phyloP scores from a whole-genome alignment of 2,113 vertebrate genomes.

The Bujurquina vittata region DNA sequence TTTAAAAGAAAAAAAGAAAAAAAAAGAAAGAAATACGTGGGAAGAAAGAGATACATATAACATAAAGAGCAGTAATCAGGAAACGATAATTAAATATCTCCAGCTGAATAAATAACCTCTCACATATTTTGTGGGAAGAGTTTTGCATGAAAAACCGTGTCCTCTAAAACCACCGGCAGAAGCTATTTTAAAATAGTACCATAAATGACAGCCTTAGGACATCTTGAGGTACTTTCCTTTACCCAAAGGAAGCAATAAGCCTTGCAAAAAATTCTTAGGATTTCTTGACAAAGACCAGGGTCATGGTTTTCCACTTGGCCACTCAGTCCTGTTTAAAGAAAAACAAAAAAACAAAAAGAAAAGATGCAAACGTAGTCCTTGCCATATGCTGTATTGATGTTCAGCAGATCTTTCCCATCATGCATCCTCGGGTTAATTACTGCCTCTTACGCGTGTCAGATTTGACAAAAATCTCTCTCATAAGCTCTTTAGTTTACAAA shows the following conservation, averaged over 20 bases:
- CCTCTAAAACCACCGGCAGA: background rate
- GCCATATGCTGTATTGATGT: background rate
- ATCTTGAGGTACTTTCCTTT: slow-evolving; percentile 3
- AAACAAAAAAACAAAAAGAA: background rate
- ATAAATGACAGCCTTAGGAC: slow-evolving; percentile 5
- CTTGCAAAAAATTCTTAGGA: slow-evolving; percentile 4
- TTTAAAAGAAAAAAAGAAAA: background rate
- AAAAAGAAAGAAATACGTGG: background rate
- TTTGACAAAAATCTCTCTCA: background rate
- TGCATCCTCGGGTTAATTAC: background rate
- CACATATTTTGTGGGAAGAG: background rate
- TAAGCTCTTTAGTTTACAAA: background rate
- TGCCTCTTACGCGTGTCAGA: background rate
- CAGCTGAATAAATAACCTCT: slow-evolving; percentile 14
- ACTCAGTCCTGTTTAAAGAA: background rate
- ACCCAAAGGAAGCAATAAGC: slow-evolving; percentile 15
- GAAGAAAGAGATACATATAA: background rate
- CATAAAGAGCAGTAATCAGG: background rate
- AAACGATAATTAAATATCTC: background rate
- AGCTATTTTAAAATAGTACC: slow-evolving; percentile 2
- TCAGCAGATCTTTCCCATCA: background rate
- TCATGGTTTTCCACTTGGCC: slow-evolving; percentile 57
- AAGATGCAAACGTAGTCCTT: background rate
- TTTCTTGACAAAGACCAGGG: slow-evolving; percentile 22
- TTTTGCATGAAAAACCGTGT: background rate